A percentile compares a stretch with the other conserved stretches of the same genome.
These are phyloP conservation scores for Passer domesticus DNA, from an alignment of 2,113 vertebrate species.

Conservation along the genomic window DNA sequence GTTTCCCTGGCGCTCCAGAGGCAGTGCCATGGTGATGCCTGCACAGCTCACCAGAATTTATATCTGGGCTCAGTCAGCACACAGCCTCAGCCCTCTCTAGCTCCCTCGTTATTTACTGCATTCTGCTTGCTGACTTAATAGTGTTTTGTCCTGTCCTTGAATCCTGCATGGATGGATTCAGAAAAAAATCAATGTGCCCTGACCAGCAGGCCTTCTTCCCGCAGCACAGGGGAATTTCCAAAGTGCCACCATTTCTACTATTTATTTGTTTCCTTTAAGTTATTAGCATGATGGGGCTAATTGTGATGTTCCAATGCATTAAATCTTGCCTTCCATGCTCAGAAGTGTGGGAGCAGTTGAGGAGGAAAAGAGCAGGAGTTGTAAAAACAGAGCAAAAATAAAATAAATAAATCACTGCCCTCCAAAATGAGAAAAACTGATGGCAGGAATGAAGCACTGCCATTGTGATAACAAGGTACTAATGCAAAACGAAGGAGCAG, in stretches of 20 bases:
- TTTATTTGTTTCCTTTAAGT: constrained; percentile 51
- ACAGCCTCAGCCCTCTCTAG: neutral
- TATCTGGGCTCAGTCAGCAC: neutral
- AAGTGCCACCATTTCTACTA: neutral
- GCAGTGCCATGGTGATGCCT: neutral
- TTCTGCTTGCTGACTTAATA: constrained; percentile 65
- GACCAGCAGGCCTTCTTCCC: neutral
- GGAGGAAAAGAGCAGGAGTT: neutral
- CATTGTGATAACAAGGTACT: neutral
- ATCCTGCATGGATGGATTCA: constrained; percentile 47
- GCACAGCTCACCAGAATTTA: constrained; percentile 39
- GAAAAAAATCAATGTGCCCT: constrained; percentile 48
- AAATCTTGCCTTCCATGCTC: neutral
- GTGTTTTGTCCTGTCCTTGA: constrained; percentile 69
- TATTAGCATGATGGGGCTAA: constrained; percentile 43
- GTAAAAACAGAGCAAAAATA: neutral
- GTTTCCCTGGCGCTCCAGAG: neutral
- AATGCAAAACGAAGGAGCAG: neutral
- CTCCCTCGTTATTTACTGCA: constrained; percentile 63
- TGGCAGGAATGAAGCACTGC: neutral
- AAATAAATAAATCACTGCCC: neutral
- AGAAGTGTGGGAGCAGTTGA: neutral
- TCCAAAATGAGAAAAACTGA: neutral
- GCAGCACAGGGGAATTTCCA: neutral
- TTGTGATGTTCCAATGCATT: constrained; percentile 7